Base-by-base conservation (phyloP, 1,140 invertebrate species). In the Bombus confusus region DNA sequence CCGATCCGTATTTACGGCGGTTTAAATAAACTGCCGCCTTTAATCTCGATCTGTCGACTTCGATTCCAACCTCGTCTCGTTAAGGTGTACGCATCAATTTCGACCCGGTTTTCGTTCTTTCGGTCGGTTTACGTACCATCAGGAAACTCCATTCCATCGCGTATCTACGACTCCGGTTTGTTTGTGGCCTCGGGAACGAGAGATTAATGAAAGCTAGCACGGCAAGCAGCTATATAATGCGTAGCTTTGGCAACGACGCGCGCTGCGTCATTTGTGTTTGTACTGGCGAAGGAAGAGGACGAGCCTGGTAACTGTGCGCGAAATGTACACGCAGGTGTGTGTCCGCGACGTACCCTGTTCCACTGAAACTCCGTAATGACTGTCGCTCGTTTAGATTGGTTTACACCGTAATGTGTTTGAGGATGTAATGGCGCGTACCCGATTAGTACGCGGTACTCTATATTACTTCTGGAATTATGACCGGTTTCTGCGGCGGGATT, bases 351-450 rank as follows among this genome's bases (percentile, higher is more conserved):
- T 84, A 77, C 68, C n/a, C n/a, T n/a, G 41, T 74, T 85, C 74
- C 79, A 52, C 66, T 66, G 89, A 87, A 90, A 81, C 88, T 87
- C 86, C 74, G 79, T 90, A 90, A 90, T 90, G 86, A 90, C 83
- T 90, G 86, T 83, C 88, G 89, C 85, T 90, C 88, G 88, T 90
- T 84, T 90, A 87, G 81, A 90, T 87, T 85, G 88, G 88, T 89
- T 90, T 85, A 87, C 82, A 78, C 75, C 57, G 81, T 90, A 90
- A 90, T 89, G 83, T 85, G 86, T 80, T 80, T 66, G 77, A 71
- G 80, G 74, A 89, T 71, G 88, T 80, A 80, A 87, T 82, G 80
- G 68, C 80, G 75, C 78, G 83, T 74, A 83, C 74, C 78, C 89
- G 88, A 85, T 90, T 90, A 90, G 83, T 90, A 62, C 69, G 78